phyloP scores from a whole-genome alignment of 2,888 invertebrate species.

The Hypolimnas misippus region DNA sequence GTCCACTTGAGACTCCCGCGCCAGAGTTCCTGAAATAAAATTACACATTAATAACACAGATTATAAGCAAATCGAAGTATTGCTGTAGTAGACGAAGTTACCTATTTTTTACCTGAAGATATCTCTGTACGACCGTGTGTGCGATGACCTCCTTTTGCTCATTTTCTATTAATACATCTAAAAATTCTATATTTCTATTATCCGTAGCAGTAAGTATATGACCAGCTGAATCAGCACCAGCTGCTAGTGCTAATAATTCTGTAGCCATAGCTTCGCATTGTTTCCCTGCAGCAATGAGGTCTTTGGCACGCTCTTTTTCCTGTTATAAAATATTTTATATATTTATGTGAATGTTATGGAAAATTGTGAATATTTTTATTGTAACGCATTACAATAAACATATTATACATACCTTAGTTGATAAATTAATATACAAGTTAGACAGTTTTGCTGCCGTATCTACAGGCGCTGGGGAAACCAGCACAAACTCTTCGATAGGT shows the following conservation, averaged over 20 bases:
- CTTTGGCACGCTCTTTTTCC: slow-evolving; percentile 99
- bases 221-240: slow-evolving; percentile 97
- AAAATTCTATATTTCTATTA: slow-evolving; percentile 95
- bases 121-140: slow-evolving; percentile 98
- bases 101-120: slow-evolving; percentile 92
- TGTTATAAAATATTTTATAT: slow-evolving; percentile 49
- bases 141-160: slow-evolving; percentile 99
- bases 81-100: slow-evolving; percentile 63
- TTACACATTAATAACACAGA: slow-evolving; percentile 28
- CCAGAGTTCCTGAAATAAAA: slow-evolving; percentile 94
- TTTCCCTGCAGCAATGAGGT: slow-evolving; percentile 96
- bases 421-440: slow-evolving; percentile 93
- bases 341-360: neutral
- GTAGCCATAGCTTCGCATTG: slow-evolving; percentile 99
- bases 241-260: slow-evolving; percentile 95
- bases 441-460: slow-evolving; percentile 99
- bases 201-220: slow-evolving; percentile 97
- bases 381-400: neutral
- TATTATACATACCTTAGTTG: slow-evolving; percentile 87
- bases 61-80: slow-evolving; percentile 33
- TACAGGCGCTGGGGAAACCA: slow-evolving; percentile 99
- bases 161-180: slow-evolving; percentile 98
- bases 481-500: slow-evolving; percentile 98
- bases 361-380: neutral
- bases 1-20: slow-evolving; percentile 98